A percentile compares a stretch with the other conserved stretches of the same genome.
phyloP scores from a whole-genome alignment of 92 coral and sea anemone genomes.

The Plumapathes pennacea region DNA sequence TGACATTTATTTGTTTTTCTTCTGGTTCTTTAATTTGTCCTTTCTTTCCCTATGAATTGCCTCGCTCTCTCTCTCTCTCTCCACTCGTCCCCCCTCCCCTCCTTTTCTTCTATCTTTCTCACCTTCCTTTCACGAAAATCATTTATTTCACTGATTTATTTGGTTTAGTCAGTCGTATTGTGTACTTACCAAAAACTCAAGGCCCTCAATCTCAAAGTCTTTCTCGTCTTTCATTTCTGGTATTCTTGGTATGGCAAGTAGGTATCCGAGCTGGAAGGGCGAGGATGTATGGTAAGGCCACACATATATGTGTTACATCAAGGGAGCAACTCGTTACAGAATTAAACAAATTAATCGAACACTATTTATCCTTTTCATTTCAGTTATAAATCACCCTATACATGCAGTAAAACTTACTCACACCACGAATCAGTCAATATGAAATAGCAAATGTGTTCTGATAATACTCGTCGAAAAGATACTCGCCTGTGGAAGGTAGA shows the following conservation, averaged over 20 bases:
- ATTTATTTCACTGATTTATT: too few relatives aligned
- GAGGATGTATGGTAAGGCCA: background rate
- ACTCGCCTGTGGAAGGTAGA: constrained; percentile 95
- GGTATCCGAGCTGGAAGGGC: constrained; percentile 74
- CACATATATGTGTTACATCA: background rate
- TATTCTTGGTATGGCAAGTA: constrained; percentile 87
- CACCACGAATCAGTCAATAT: too few relatives aligned
- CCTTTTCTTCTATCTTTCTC: too few relatives aligned
- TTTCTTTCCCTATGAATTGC: too few relatives aligned
- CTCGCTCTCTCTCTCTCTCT: too few relatives aligned
- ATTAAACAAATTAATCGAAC: background rate
- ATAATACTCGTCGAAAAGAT: background rate
- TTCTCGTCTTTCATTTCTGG: constrained; percentile 92
- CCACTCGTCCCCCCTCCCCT: too few relatives aligned
- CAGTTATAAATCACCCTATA: background rate
- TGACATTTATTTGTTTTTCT: too few relatives aligned
- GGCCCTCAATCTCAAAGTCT: constrained; percentile 90
- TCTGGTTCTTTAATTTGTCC: too few relatives aligned
- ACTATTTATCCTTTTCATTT: background rate
- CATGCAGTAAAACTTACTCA: background rate
- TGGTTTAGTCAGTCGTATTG: too few relatives aligned
- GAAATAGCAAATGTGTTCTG: too few relatives aligned
- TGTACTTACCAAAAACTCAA: constrained; percentile 83
- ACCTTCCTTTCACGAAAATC: too few relatives aligned
- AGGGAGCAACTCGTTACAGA: background rate